Evolutionary conservation across 2,888 invertebrate species (phyloP).

Genomic region (Idaea straminata): DNA sequence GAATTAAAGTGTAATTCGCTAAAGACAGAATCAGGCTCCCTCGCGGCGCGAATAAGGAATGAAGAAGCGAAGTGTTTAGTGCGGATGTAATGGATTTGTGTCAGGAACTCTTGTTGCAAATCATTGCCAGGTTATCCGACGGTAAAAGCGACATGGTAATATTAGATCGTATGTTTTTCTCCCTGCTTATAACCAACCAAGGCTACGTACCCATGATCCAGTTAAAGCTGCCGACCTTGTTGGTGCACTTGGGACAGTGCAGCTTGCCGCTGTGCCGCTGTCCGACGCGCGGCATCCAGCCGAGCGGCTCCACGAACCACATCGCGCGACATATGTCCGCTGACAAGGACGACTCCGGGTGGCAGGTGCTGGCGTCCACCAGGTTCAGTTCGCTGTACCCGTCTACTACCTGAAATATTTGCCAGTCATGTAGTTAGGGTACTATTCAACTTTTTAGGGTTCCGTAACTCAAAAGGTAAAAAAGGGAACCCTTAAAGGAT

Average conservation of each 20-base stretch:
- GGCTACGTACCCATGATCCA: slow-evolving; percentile 88
- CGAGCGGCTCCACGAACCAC: slow-evolving; percentile 93
- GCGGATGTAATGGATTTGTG: too few relatives aligned
- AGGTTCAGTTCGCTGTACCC: slow-evolving; percentile 61
- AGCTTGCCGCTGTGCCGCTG: slow-evolving; percentile 89
- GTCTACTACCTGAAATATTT: slow-evolving; percentile 43
- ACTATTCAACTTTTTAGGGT: too few relatives aligned
- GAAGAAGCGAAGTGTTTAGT: not conserved
- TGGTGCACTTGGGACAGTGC: slow-evolving; percentile 90
- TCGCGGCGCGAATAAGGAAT: not conserved
- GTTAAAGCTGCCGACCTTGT: slow-evolving; percentile 93
- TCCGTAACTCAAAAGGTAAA: too few relatives aligned
- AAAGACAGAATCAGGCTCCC: not conserved
- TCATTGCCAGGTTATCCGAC: too few relatives aligned
- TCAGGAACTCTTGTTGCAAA: too few relatives aligned
- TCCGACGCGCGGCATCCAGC: slow-evolving; percentile 91
- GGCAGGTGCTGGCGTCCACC: slow-evolving; percentile 53
- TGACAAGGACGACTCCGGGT: slow-evolving; percentile 38
- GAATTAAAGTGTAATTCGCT: too few relatives aligned
- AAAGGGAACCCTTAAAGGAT: too few relatives aligned
- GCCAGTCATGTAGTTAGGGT: slow-evolving; percentile 45
- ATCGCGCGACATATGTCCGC: slow-evolving; percentile 83
- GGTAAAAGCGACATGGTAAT: too few relatives aligned
- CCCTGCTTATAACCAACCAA: not conserved
- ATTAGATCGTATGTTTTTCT: too few relatives aligned